phyloP scores from a whole-genome alignment of 2,797 vertebrate species.

The Tiaroga cobitis region DNA sequence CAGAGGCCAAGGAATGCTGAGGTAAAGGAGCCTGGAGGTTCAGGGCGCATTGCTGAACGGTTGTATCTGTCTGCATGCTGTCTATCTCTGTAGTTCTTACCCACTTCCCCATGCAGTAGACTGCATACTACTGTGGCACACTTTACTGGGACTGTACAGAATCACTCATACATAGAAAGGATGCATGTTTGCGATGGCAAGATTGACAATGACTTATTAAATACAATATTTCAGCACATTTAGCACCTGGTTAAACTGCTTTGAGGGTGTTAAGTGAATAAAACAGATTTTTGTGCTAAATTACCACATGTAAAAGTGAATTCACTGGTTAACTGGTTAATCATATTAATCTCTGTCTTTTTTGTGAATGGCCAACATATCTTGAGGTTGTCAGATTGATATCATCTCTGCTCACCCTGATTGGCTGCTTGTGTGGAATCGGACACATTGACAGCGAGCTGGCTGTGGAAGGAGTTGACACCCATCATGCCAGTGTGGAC shows the following conservation, averaged over 20 bases:
- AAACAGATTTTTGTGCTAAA: neutral
- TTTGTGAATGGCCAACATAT: neutral
- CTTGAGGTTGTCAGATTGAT: neutral
- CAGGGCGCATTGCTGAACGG: slow-evolving; percentile 55
- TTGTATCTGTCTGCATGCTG: slow-evolving; percentile 72
- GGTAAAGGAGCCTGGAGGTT: slow-evolving; percentile 78
- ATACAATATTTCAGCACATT: neutral
- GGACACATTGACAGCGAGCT: slow-evolving; percentile 95
- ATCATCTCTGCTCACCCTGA: slow-evolving; percentile 84
- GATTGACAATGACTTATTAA: neutral
- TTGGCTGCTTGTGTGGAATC: slow-evolving; percentile 92
- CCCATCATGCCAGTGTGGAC: slow-evolving; percentile 96
- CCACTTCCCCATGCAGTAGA: slow-evolving; percentile 42
- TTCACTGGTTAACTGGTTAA: neutral
- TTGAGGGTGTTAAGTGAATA: neutral
- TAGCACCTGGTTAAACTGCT: neutral
- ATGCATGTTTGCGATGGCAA: neutral
- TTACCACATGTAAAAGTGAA: neutral
- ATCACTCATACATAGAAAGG: slow-evolving; percentile 31
- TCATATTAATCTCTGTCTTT: neutral
- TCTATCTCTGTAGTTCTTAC: slow-evolving; percentile 63
- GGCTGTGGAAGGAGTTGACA: slow-evolving; percentile 96
- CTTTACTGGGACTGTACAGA: neutral
- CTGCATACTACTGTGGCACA: neutral
- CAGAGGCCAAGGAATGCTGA: slow-evolving; percentile 75